Evolutionary conservation across 2,797 vertebrate genomes (phyloP), one percentile per base, ranked within the genome.

Genomic region (Neosilurus mollespiculum): DNA sequence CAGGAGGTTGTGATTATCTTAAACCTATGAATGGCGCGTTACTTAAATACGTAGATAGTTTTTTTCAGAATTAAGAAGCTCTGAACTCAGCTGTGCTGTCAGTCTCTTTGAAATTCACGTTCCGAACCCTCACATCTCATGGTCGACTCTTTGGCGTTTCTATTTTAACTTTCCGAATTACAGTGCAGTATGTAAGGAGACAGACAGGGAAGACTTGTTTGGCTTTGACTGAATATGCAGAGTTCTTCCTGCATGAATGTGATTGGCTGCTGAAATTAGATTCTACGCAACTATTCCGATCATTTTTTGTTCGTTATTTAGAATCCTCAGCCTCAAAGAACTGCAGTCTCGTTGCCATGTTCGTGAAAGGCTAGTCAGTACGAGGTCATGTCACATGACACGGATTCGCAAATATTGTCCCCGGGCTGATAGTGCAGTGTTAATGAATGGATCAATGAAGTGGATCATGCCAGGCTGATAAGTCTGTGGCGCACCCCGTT

Each of bases 401-500:
- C 87, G 88, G 88, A 90, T 91, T 92, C 88, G 91, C 90, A 94
- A 94, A 94, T 92, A 93, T 90, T 93, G 93, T 92, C 90, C 87
- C 88, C 90, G 88, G 91, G 86, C 88, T 92, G 91, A 92, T 90
- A 89, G 89, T 89, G 91, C 91, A 92, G 89, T 90, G 90, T 91
- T 92, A 88, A 90, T 89, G 89, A 94, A 93, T 92, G 88, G 91
- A 94, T 93, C 93, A 91, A 94, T 95, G 89, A 92, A 91, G 90
- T 91, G 90, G 87, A 90, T 94, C 88, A 90, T 91, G 92, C 90
- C 91, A 88, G 87, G 86, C 85, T 83, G 90, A 92, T 94, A 92
- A 91, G 90, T 91, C 91, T 92, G 92, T 91, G 90, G 87, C 87
- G 91, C 88, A 81, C 88, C 90, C 89, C 20, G 80, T 84, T 85